Conservation (phyloP, 2,113 vertebrate species). For the Climacteris rufus region DNA sequence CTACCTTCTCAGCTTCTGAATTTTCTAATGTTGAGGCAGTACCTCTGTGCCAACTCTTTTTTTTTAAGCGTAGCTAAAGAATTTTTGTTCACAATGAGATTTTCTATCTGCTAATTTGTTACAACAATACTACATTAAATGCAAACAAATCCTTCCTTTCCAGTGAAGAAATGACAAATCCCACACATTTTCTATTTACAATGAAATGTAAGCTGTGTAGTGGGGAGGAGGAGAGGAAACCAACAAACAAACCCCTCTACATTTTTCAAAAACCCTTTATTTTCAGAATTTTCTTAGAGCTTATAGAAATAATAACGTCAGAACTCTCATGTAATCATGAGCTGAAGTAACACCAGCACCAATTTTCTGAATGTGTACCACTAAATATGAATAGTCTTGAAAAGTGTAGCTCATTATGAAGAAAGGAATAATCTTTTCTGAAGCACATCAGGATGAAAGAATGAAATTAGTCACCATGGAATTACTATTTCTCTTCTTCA, state of each 20-base stretch:
- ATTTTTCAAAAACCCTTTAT: not conserved
- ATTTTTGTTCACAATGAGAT: not conserved
- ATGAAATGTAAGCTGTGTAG: not conserved
- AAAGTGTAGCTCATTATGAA: not conserved
- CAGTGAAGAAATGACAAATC: not conserved
- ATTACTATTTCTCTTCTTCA: not conserved
- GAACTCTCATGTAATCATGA: not conserved
- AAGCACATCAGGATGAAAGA: not conserved
- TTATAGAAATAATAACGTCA: not conserved
- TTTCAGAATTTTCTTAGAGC: not conserved
- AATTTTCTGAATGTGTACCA: not conserved
- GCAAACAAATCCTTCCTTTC: not conserved
- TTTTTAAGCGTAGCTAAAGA: not conserved
- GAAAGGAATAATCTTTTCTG: not conserved
- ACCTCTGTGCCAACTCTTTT: not conserved
- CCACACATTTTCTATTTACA: not conserved
- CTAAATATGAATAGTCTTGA: not conserved
- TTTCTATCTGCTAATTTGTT: not conserved
- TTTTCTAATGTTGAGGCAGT: not conserved
- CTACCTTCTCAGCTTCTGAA: not conserved
- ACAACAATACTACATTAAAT: not conserved
- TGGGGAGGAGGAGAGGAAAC: not conserved
- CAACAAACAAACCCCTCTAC: not conserved
- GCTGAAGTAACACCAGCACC: not conserved
- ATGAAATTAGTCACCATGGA: not conserved